Conservation (phyloP, 2,113 vertebrate genomes). For the Hemibagrus wyckioides region DNA sequence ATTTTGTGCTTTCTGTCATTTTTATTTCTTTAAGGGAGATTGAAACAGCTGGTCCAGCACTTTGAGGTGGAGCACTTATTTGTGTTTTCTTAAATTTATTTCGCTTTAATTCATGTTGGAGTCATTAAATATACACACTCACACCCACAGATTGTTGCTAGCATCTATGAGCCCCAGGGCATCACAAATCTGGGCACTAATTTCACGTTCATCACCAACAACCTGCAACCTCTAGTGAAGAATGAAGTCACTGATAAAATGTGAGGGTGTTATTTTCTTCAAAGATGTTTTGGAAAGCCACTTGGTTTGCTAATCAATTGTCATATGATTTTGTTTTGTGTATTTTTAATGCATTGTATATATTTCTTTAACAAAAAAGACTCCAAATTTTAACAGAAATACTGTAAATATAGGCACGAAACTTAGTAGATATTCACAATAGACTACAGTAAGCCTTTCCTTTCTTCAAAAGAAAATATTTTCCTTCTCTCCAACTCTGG, state of each 20-base stretch:
- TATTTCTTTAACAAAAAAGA: too few relatives aligned
- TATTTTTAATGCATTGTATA: too few relatives aligned
- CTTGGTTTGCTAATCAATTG: not conserved
- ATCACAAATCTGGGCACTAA: constrained; percentile 79
- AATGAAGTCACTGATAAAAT: constrained; percentile 84
- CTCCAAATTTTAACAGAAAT: not conserved
- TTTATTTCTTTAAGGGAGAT: constrained; percentile 75
- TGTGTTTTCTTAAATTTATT: constrained; percentile 16
- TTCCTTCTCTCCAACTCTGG: constrained; percentile 71
- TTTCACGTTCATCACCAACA: constrained; percentile 83
- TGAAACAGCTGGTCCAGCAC: constrained; percentile 82
- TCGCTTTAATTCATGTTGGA: not conserved
- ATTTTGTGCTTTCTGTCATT: not conserved
- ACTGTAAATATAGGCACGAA: not conserved
- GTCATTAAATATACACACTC: constrained; percentile 11
- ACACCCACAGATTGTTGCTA: constrained; percentile 80
- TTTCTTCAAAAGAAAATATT: constrained; percentile 33
- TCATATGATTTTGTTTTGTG: not conserved
- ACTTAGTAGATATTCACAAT: not conserved
- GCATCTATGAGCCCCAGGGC: constrained; percentile 89
- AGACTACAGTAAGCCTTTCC: too few relatives aligned
- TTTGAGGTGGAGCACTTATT: constrained; percentile 69
- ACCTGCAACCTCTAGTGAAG: constrained; percentile 80
- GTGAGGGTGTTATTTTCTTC: constrained; percentile 64
- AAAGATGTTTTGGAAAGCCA: not conserved